These are phyloP conservation scores for Helicoverpa assulta DNA, from an alignment of 2,888 invertebrate species.

Conservation along the genomic window DNA sequence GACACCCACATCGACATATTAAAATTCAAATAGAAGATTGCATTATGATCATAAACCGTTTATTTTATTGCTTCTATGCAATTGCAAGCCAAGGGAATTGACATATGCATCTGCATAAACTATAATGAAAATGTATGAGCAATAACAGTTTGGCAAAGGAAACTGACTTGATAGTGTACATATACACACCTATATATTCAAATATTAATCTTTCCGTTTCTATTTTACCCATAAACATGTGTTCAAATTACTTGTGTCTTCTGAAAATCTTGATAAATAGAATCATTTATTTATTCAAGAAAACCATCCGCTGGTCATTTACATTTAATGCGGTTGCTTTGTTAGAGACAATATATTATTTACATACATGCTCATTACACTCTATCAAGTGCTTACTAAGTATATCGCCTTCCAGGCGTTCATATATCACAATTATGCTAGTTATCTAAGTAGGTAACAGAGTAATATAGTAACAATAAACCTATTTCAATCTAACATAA, in stretches of 20 bases:
- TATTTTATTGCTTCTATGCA: constrained; percentile 18
- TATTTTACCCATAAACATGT: background rate
- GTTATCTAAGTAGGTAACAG: no score
- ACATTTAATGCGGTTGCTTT: no score
- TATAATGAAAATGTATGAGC: constrained; percentile 8
- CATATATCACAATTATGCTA: background rate
- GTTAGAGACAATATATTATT: no score
- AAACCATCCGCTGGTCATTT: no score
- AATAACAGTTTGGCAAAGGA: constrained; percentile 24
- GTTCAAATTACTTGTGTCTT: no score
- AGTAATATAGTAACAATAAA: background rate
- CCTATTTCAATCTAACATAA: background rate
- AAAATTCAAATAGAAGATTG: constrained; percentile 26
- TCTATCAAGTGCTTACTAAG: no score
- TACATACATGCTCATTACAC: no score
- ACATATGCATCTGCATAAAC: background rate
- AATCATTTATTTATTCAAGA: no score
- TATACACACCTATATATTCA: background rate
- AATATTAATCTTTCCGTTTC: background rate
- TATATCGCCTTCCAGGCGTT: no score
- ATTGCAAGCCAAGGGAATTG: constrained; percentile 20
- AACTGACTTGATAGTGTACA: no score
- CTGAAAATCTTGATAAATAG: no score
- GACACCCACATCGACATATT: constrained; percentile 7
- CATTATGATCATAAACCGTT: constrained; percentile 30